Evolutionary conservation across 2,797 vertebrate species (phyloP).

Genomic region (Corythornis leucogaster): DNA sequence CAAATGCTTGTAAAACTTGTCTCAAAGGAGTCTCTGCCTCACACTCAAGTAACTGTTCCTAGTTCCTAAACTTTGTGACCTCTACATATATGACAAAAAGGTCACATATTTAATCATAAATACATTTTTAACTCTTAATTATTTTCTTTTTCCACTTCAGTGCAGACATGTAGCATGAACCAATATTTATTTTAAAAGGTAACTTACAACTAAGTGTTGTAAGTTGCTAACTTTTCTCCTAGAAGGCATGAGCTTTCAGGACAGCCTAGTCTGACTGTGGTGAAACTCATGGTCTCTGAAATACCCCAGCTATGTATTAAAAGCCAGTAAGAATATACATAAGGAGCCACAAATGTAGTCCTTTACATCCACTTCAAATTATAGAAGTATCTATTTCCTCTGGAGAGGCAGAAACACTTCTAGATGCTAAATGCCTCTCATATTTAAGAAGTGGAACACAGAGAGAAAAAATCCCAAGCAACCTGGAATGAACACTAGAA

Average conservation of each 20-base stretch:
- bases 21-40: background rate
- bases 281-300: background rate
- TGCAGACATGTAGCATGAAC: background rate
- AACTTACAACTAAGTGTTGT: background rate
- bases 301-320: background rate
- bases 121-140: background rate
- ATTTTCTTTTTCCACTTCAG: background rate
- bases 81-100: background rate
- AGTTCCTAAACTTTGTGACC: background rate
- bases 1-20: background rate
- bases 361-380: background rate
- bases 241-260: background rate
- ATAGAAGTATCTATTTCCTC: background rate
- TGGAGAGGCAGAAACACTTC: background rate
- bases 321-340: background rate
- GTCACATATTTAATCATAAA: background rate
- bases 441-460: fast-evolving
- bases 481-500: background rate
- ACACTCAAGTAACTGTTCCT: background rate
- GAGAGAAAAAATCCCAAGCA: background rate
- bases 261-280: background rate
- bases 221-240: background rate
- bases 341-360: background rate
- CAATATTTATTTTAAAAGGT: background rate
- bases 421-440: background rate